Base-by-base conservation (phyloP, 2,113 vertebrate species). In the Gymnogyps californianus region DNA sequence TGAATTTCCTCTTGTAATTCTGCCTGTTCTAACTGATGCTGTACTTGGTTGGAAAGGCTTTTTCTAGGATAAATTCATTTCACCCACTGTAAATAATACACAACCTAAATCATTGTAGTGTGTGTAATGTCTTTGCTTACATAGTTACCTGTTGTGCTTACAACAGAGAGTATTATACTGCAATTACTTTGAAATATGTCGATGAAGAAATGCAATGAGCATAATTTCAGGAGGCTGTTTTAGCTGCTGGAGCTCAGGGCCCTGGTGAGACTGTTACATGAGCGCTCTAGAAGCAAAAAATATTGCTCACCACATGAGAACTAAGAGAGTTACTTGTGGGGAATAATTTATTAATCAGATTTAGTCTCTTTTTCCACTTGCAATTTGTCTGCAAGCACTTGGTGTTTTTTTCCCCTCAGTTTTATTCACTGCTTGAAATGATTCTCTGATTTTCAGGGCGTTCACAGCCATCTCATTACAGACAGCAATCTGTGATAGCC, bases 131-230 rank as follows among this genome's bases (percentile, higher is more conserved):
- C 32, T 93, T 51, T 88, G 54, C 57, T 85, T 65, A 87, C 72
- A 61, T 21, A 80, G 74, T 74, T 89, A 83, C 70, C 75, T 82
- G 58, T 90, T 81, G 84, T 62, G 84, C 51, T 88, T 85, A 62
- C 58, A 83, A 83, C 13, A 83, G 84, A 94, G 51, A 91, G 55
- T 85, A 95, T 95, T 85, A 91, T 83, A 76, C 26, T 59, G 58
- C 81, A 94, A 96, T 95, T 94, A 89, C 46, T 93, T 85, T 66
- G 91, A 97, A 94, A 96, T 74, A 46, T 36, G 58, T 65, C 34
- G 31, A 82, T 42, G n/a, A 85, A 93, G 70, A 96, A 94, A 80
- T 34, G 40, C 74, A 95, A n/a, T 34, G 49, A 91, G 11, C 11
- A 47, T 77, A 80, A 93, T 94, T 97, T 94, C 55, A 89, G 78